A percentile compares a stretch with the other conserved stretches of the same genome.
Evolutionary conservation across 2,113 vertebrate genomes (phyloP).

Genomic region (Myocastor coypus): DNA sequence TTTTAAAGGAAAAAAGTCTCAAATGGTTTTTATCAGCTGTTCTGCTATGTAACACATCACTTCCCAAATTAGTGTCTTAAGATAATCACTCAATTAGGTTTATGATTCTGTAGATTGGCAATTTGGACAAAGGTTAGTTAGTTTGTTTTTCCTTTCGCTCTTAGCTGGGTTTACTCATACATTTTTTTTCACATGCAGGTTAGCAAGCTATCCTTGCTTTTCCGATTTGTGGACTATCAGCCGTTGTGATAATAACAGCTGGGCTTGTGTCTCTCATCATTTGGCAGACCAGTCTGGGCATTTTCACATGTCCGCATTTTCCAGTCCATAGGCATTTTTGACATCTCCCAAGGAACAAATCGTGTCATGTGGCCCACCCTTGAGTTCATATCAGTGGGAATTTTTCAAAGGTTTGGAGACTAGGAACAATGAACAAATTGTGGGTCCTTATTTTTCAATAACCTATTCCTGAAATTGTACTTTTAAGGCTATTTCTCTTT

Average conservation of each 20-base stretch:
- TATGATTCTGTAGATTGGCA: neutral
- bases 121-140: neutral
- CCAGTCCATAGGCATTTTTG: slow-evolving; percentile 19
- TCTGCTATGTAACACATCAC: slow-evolving; percentile 21
- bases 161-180: neutral
- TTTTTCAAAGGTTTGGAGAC: neutral
- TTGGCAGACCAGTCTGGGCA: neutral
- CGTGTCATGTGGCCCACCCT: neutral
- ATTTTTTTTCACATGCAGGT: neutral
- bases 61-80: neutral
- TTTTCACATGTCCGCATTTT: neutral
- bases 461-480: neutral
- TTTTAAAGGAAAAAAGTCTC: slow-evolving; percentile 53
- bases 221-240: neutral
- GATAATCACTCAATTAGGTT: neutral
- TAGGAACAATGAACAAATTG: neutral
- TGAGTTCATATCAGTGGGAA: neutral
- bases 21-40: neutral
- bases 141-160: neutral
- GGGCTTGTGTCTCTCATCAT: neutral
- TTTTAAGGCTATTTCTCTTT: slow-evolving; percentile 39
- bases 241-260: neutral
- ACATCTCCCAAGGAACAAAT: neutral
- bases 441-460: neutral
- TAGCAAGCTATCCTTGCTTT: neutral